Evolutionary conservation across 2,113 vertebrate genomes (phyloP), one percentile per base, ranked within the genome.

Genomic region (Ascaphus truei): DNA sequence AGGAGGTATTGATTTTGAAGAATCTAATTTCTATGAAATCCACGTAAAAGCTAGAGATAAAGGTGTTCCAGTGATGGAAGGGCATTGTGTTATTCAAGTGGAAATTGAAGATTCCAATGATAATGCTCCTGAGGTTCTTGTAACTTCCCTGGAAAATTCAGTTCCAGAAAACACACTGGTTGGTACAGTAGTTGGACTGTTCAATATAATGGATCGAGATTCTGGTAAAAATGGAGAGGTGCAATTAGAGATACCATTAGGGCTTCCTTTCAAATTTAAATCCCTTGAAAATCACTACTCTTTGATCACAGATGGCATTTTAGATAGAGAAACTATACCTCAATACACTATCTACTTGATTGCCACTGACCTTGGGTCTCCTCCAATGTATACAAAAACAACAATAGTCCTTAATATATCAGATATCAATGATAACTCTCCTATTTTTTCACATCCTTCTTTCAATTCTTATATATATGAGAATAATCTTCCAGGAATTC

Each of bases 281-380:
- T 91, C 95, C 0, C 86, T 92, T 74, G 91, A 93, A 62, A 95
- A 98, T 68, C 94, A 95, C 74, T 98, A 95, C 50, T 93, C 92
- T 1, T 76, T 98, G 56, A 80, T 98, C 20, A 94, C 92, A 1
- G 75, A 47, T 56, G 84, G 79, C 5, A 59, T 62, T 33, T 79
- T 97, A 79, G 92, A 96, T 66, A 63, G 92, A 9, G 93, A 96
- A 68, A 64, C 55, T 0, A 77, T 29, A 5, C 77, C 88, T 1
- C 75, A 85, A 8, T 94, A 92, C 0, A 5, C 47, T 58, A 79
- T 95, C 18, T 55, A 85, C 68, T 80, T 95, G 47, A 80, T 74
- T 0, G 93, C 91, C 13, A 79, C 67, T 5, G 95, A 96, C 26
- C 79, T 81, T 0, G 95, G 93, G 0, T 89, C 80, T 15, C 92